Evolutionary conservation across 2,888 invertebrate genomes (phyloP), one percentile per base, ranked within the genome.

Genomic region (Copidosoma aretas): DNA sequence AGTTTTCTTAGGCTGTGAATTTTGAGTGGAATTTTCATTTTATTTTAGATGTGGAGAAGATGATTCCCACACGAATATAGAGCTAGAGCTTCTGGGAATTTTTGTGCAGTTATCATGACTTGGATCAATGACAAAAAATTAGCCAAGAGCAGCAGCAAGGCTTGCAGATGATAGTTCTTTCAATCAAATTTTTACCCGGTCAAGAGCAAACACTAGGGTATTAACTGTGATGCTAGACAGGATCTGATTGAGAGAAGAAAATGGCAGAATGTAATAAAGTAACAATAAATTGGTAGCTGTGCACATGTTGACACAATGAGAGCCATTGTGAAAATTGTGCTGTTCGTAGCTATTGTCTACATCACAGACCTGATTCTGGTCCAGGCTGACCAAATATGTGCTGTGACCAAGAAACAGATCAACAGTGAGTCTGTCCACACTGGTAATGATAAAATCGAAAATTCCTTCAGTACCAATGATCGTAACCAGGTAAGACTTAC

Each of bases 381-480:
- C 64, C 75, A 73, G 74, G 78, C 81, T 58, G 76, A 73, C 73
- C 77, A 76, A 76, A 76, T 77, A 74, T 82, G 82, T 73, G 82
- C 80, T 21, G 77, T 79, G 57, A 75, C 75, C 61, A 78, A 76
- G 68, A 79, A 75, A 71, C 77, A 76, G 66, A 73, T 74, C 49
- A 78, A 77, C 60, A 79, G 76, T 72, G 66, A 75, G 71, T 75
- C 77, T 4, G 72, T 76, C 24, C 32, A 76, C 73, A 61, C 75
- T 79, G 70, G 76, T 59, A 71, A 69, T 24, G 74, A 71, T 68
- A 73, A 75, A 67, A 71, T 78, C 67, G 77, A 78, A 60, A 74
- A 77, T 73, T 64, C 73, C 65, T 73, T 75, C 43, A 75, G 73
- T 53, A 74, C 75, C 56, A 78, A 75, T 68, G 75, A 77, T 72